These are phyloP conservation scores for Sinonovacula constricta DNA, from an alignment of 1,140 invertebrate species.

Conservation along the genomic window DNA sequence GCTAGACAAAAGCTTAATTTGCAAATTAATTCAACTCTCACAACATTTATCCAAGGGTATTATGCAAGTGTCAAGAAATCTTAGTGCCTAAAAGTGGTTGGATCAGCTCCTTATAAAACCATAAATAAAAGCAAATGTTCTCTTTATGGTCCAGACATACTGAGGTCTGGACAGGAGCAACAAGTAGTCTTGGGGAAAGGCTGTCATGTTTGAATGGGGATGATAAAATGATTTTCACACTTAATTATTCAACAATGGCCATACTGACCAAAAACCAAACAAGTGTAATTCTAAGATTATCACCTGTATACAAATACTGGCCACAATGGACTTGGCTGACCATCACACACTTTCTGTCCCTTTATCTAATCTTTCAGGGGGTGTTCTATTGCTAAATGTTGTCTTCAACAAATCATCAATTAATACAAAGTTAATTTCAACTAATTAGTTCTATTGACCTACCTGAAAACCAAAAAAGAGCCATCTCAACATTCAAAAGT, in stretches of 20 bases:
- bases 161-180: too few species aligned
- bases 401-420: too few species aligned
- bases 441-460: too few species aligned
- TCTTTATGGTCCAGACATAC: slow-evolving; percentile 48
- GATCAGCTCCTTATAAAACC: slow-evolving; percentile 24
- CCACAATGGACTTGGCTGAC: too few species aligned
- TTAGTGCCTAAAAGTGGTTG: slow-evolving; percentile 27
- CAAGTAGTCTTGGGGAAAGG: not conserved
- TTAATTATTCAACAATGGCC: slow-evolving; percentile 35
- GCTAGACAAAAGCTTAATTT: not conserved
- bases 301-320: slow-evolving; percentile 30
- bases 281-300: slow-evolving; percentile 20
- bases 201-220: slow-evolving; percentile 12
- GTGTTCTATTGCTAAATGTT: too few species aligned
- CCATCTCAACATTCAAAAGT: too few species aligned
- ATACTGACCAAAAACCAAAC: slow-evolving; percentile 34
- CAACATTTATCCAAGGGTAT: not conserved
- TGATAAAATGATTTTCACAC: slow-evolving; percentile 50
- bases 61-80: slow-evolving; percentile 28
- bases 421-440: too few species aligned
- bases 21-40: not conserved
- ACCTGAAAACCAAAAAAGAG: too few species aligned
- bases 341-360: too few species aligned
- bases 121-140: slow-evolving; percentile 48
- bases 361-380: too few species aligned